A percentile compares a stretch with the other conserved stretches of the same genome.
Evolutionary conservation across 2,797 vertebrate genomes (phyloP).

Genomic region (Leptodactylus fallax): DNA sequence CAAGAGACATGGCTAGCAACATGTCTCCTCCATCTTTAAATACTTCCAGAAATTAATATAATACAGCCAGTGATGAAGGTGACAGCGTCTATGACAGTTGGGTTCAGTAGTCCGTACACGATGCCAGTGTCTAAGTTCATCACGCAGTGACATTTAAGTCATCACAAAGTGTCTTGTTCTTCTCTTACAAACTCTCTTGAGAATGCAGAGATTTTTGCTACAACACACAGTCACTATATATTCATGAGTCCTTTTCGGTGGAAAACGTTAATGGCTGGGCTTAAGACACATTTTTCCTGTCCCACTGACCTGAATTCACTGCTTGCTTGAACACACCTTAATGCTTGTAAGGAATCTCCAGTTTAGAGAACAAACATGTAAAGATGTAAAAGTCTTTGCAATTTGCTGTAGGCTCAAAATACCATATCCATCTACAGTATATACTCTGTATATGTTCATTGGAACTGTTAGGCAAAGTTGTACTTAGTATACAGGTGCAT

Average conservation of each 20-base stretch:
- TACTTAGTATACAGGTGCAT: too few relatives aligned
- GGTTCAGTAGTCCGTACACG: not conserved
- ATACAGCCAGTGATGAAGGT: not conserved
- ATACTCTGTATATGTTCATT: not conserved
- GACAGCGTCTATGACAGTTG: not conserved
- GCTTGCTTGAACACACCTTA: not conserved
- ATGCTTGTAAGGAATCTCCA: not conserved
- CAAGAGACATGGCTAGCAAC: not conserved
- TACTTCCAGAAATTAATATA: not conserved
- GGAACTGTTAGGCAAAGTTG: too few relatives aligned
- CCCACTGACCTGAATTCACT: constrained; percentile 35
- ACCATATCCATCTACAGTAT: not conserved
- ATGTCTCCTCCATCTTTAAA: not conserved
- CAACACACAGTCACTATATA: constrained; percentile 32
- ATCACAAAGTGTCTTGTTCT: not conserved
- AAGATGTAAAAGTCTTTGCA: not conserved
- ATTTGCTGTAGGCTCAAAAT: not conserved
- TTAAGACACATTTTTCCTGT: constrained; percentile 6
- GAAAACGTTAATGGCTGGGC: constrained; percentile 30
- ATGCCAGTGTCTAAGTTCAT: not conserved
- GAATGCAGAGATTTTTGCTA: constrained; percentile 30
- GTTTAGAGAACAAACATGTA: not conserved
- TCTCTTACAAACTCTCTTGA: not conserved
- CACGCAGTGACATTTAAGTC: not conserved
- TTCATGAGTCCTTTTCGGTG: constrained; percentile 14